These are phyloP conservation scores for Radopholus similis DNA, from an alignment of 1,140 invertebrate genomes.

Conservation along the genomic window DNA sequence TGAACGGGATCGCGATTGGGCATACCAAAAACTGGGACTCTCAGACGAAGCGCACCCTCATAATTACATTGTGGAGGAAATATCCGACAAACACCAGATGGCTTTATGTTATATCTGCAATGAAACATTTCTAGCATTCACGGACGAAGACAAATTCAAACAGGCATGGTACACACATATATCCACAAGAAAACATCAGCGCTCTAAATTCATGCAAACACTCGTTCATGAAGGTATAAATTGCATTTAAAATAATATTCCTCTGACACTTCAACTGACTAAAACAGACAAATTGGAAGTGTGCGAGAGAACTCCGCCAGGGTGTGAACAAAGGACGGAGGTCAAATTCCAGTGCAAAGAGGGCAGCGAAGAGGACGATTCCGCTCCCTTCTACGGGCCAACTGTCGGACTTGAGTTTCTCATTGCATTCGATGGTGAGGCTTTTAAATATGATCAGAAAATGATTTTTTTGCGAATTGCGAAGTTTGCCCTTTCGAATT, in stretches of 20 bases:
- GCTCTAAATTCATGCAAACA: constrained; percentile 3
- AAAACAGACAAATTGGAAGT: background rate
- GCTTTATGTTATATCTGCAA: constrained; percentile 22
- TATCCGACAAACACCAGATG: constrained; percentile 25
- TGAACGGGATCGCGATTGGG: constrained; percentile 15
- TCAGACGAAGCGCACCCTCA: background rate
- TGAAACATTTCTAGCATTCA: constrained; percentile 22
- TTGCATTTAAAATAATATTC: no score
- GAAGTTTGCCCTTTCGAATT: no score
- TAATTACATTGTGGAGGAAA: constrained; percentile 21
- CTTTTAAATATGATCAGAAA: background rate
- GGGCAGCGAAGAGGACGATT: background rate
- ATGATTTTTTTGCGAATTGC: no score
- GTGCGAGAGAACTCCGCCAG: background rate
- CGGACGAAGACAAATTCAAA: constrained; percentile 23
- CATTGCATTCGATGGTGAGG: background rate
- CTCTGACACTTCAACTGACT: background rate
- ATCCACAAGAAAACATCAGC: constrained; percentile 21
- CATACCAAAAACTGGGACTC: constrained; percentile 22
- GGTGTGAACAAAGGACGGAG: background rate
- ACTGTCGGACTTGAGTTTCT: constrained; percentile 6
- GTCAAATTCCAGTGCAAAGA: background rate
- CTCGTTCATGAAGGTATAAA: constrained; percentile 23
- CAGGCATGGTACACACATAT: constrained; percentile 21
- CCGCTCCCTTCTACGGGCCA: background rate